A percentile compares a stretch with the other conserved stretches of the same genome.
Conservation (phyloP, 2,888 invertebrate species). For the Tiliacea aurago region DNA sequence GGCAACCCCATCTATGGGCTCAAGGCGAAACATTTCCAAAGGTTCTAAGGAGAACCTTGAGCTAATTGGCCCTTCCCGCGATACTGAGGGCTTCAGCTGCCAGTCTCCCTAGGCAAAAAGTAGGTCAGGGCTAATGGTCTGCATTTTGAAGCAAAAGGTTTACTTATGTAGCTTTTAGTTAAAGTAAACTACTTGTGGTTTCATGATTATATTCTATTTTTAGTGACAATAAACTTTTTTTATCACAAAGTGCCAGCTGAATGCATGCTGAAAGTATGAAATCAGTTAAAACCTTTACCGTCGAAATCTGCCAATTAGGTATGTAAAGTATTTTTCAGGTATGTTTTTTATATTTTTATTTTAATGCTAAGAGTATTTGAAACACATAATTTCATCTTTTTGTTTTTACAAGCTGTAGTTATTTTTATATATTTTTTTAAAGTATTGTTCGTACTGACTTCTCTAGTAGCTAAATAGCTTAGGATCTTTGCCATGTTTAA, state of each 20-base stretch:
- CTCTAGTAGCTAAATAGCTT: too few species aligned
- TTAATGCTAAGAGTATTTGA: too few species aligned
- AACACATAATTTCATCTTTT: too few species aligned
- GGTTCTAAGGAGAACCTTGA: conserved; percentile 44
- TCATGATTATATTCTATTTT: background rate
- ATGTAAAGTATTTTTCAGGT: too few species aligned
- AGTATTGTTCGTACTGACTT: too few species aligned
- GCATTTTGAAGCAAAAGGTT: background rate
- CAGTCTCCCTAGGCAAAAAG: conserved; percentile 20
- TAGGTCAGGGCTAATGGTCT: conserved; percentile 27
- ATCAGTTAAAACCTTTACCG: background rate
- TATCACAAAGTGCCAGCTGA: background rate
- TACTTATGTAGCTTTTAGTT: background rate
- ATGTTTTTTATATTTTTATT: too few species aligned
- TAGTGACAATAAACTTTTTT: background rate
- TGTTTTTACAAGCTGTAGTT: too few species aligned
- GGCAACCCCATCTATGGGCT: conserved; percentile 12
- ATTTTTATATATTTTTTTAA: too few species aligned
- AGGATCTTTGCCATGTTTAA: too few species aligned
- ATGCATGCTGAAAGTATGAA: too few species aligned
- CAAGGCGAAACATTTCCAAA: conserved; percentile 34
- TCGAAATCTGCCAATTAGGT: background rate
- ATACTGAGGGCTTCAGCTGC: conserved; percentile 9
- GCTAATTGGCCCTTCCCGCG: conserved; percentile 51
- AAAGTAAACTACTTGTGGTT: too few species aligned